Base-by-base conservation (phyloP, 2,113 vertebrate species). In the Microcebus tavaratra region DNA sequence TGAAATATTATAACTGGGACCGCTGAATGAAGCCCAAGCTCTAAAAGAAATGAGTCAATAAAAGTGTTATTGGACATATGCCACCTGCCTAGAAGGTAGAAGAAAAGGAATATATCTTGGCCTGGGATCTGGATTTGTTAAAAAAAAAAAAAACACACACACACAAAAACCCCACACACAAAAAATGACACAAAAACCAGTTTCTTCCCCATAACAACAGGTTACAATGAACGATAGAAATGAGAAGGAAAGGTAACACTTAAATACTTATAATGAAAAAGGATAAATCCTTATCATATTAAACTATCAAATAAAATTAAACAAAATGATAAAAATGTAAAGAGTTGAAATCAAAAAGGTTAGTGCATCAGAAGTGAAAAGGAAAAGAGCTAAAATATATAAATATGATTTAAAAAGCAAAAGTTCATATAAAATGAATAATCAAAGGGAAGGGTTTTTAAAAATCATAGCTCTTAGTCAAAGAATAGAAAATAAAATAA, bases 261-360 rank as follows among this genome's bases (percentile, higher is more conserved):
- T 80, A 48, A 85, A 87, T 3, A 50, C 6, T 39, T 53, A 50
- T 8, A 67, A 76, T 91, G 53, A 61, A 84, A 91, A 79, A 73
- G n/a, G 6, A 65, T 53, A 59, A 94, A 67, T 75, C 31, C 55
- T 82, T 78, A 85, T 72, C 42, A 27, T 55, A 29, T 50, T 63
- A 85, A 82, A 61, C 42, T 81, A 80, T 42, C 90, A 91, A 65
- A 27, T 78, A 85, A 68, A 95, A 80, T 84, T 48, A 91, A 92
- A 79, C 17, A 39, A 55, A 88, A 78, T 67, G 13, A 13, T 65
- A 63, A 91, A 90, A 75, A 91, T 12, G 3, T 61, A 97, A 95
- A 59, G 6, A 81, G n/a, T 5, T 57, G 39, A 87, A 92, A 90
- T 87, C 9, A 88, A 67, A 83, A 93, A 78, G 27, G 14, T 25